Evolutionary conservation across 1,140 invertebrate species (phyloP), one percentile per base, ranked within the genome.

Genomic region (Odontomachus brunneus): DNA sequence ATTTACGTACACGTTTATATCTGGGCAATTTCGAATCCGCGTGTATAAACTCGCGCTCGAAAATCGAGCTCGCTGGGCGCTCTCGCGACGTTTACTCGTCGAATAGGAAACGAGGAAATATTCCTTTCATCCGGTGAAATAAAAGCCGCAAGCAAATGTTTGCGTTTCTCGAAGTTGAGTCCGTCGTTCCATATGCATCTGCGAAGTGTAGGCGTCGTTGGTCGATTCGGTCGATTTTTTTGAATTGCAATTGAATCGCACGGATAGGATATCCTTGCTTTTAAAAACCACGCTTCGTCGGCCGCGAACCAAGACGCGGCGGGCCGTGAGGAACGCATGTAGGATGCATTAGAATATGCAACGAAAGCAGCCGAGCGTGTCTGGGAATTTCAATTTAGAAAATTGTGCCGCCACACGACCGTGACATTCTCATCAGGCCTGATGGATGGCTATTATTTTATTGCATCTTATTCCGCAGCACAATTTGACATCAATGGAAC

Each of bases 371-470:
- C 51, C 49, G 29, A n/a, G 19, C n/a, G 49, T 24, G 63, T 22
- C 12, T 19, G 22, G 14, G 49, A 38, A 69, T 48, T 71, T 69
- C 75, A 80, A 80, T 80, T 80, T 69, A 57, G 65, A 71, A 71
- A 71, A 80, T 80, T 80, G 73, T 22, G 9, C 24, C 44, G 9
- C 55, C 44, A 12, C 29, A 5, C 29, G 29, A 55, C 49, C 44
- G 17, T 19, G 9, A 44, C 38, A 14, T 48, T 69, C 26, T 48
- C 65, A 71, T 59, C 51, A 22, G 14, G 22, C 14, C 55, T 57
- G 51, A 78, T 69, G 29, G 49, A 17, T 17, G 22, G n/a, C 24
- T 2, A 1, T n/a, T 22, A 7, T 55, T 19, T 69, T 57, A 51
- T 26, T 69, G 51, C 14, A 57, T 57, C 57, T 69, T 29, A 78